Evolutionary conservation across 2,113 vertebrate genomes (phyloP).

Genomic region (Platysternon megacephalum): DNA sequence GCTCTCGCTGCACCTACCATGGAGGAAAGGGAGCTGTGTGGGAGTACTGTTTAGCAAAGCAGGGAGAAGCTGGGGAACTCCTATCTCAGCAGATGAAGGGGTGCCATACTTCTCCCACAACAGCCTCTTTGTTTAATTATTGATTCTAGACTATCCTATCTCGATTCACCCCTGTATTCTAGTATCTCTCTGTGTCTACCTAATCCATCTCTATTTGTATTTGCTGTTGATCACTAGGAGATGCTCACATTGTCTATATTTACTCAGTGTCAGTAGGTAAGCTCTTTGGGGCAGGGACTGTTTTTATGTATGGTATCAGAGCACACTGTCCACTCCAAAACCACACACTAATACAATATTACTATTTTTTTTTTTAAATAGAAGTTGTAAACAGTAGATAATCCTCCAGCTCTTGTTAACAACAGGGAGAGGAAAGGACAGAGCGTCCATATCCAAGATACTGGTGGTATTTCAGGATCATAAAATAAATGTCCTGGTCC

Average conservation of each 20-base stretch:
- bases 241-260: not conserved
- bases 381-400: not conserved
- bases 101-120: not conserved
- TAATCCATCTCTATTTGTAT: not conserved
- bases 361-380: not conserved
- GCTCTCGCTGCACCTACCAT: not conserved
- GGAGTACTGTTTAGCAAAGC: accelerated
- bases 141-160: not conserved
- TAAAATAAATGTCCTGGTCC: not conserved
- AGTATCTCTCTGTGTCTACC: not conserved
- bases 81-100: not conserved
- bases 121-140: not conserved
- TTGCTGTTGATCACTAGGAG: not conserved
- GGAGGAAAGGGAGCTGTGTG: accelerated
- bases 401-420: not conserved
- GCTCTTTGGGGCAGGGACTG: not conserved
- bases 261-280: not conserved
- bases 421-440: not conserved
- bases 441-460: not conserved
- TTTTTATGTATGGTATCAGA: not conserved
- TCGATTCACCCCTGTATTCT: not conserved
- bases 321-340: not conserved
- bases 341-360: not conserved
- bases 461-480: not conserved
- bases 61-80: not conserved